Evolutionary conservation across 2,888 invertebrate genomes (phyloP).

Genomic region (Scrobipalpa atriplicella): DNA sequence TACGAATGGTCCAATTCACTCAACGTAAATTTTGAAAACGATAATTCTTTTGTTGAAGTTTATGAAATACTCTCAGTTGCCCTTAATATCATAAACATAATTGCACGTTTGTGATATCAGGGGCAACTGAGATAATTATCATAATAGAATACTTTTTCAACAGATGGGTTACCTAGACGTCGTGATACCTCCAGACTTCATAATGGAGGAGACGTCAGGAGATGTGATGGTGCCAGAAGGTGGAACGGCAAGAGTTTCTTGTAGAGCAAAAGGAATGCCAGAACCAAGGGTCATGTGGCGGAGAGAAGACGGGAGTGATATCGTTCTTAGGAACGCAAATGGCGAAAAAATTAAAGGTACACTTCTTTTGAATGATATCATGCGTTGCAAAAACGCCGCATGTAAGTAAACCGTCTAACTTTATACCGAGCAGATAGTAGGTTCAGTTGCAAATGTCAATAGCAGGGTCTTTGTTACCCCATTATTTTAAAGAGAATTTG

Average conservation of each 20-base stretch:
- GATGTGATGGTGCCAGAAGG: conserved; percentile 95
- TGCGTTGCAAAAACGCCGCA: too few relatives aligned
- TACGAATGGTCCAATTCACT: too few relatives aligned
- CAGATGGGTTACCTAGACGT: conserved; percentile 94
- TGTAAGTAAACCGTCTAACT: too few relatives aligned
- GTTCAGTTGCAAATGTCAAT: too few relatives aligned
- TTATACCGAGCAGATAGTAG: too few relatives aligned
- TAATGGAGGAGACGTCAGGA: conserved; percentile 93
- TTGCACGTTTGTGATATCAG: too few relatives aligned
- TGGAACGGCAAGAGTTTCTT: conserved; percentile 85
- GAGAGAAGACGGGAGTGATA: conserved; percentile 91
- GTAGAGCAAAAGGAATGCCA: conserved; percentile 91
- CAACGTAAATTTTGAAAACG: too few relatives aligned
- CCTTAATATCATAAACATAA: too few relatives aligned
- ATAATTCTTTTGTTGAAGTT: too few relatives aligned
- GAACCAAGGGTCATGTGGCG: conserved; percentile 92
- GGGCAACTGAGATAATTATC: neutral
- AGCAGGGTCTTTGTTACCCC: too few relatives aligned
- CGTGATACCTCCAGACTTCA: conserved; percentile 95
- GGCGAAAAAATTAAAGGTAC: conserved; percentile 86
- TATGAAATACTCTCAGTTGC: too few relatives aligned
- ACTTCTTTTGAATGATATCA: neutral
- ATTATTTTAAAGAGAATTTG: too few relatives aligned
- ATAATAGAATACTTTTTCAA: conserved; percentile 38
- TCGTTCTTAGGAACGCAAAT: conserved; percentile 87